Conservation (phyloP, 2,888 invertebrate genomes). For the Torymus texanus region DNA sequence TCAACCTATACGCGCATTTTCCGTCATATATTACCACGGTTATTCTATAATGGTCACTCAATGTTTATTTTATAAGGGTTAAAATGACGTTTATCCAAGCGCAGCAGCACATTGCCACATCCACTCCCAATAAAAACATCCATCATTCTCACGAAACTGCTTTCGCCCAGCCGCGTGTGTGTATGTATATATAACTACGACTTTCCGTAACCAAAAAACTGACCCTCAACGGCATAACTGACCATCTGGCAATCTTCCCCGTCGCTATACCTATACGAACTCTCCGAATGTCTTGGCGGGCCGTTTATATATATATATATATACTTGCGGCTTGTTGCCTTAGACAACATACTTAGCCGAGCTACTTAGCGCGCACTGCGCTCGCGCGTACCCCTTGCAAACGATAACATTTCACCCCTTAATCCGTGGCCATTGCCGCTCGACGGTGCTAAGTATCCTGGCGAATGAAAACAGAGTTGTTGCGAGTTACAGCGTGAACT, state of each 20-base stretch:
- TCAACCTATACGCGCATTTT: no score
- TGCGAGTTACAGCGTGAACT: not conserved
- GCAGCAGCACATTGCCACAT: no score
- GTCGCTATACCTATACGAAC: constrained; percentile 55
- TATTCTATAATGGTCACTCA: no score
- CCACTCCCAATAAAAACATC: no score
- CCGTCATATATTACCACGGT: no score
- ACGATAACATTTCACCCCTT: constrained; percentile 75
- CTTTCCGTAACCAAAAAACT: not conserved
- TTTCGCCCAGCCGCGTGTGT: no score
- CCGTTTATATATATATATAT: constrained; percentile 64
- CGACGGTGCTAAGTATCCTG: constrained; percentile 70
- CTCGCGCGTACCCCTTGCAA: constrained; percentile 73
- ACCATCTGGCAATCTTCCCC: not conserved
- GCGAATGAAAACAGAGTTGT: constrained; percentile 51
- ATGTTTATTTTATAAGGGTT: no score
- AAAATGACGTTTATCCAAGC: no score
- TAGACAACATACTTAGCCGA: constrained; percentile 75
- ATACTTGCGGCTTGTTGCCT: constrained; percentile 71
- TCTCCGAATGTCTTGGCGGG: constrained; percentile 66
- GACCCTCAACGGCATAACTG: not conserved
- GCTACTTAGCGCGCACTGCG: constrained; percentile 71
- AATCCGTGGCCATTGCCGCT: constrained; percentile 64
- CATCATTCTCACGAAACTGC: no score
- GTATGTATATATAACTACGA: no score